These are phyloP conservation scores for Drosophila kepulauana DNA, from an alignment of 1,140 invertebrate species.

Conservation along the genomic window DNA sequence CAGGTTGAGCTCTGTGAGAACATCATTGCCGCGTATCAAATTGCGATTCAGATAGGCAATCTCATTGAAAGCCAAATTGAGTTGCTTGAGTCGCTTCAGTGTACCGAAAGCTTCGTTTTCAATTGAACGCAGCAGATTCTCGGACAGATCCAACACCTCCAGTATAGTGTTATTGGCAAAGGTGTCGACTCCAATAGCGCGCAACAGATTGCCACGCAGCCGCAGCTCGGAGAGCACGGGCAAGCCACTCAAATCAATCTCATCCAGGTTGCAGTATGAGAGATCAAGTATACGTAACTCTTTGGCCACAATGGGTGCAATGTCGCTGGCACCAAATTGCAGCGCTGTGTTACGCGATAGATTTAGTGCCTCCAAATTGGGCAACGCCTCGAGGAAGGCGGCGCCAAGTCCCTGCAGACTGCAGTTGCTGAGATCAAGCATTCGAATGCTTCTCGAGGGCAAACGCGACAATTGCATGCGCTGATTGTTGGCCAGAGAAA, in stretches of 20 bases:
- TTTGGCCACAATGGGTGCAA: constrained; percentile 85
- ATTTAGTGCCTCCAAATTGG: constrained; percentile 85
- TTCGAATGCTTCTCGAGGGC: constrained; percentile 86
- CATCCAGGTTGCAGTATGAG: constrained; percentile 88
- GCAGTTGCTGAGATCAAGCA: constrained; percentile 87
- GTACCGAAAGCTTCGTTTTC: constrained; percentile 86
- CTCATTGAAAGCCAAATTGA: constrained; percentile 89
- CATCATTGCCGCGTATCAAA: constrained; percentile 86
- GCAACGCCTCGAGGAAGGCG: constrained; percentile 85
- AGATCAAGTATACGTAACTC: constrained; percentile 87
- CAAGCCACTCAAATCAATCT: constrained; percentile 87
- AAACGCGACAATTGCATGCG: constrained; percentile 85
- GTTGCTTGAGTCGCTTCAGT: constrained; percentile 86
- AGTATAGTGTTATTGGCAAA: constrained; percentile 88
- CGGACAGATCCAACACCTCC: constrained; percentile 88
- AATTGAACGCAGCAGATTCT: constrained; percentile 87
- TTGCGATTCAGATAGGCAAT: constrained; percentile 87
- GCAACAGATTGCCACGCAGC: constrained; percentile 88
- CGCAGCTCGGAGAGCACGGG: constrained; percentile 87
- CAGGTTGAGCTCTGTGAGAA: constrained; percentile 87
- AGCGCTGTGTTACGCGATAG: constrained; percentile 87
- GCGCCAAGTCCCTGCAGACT: constrained; percentile 85
- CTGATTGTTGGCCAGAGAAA: constrained; percentile 86
- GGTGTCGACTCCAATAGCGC: constrained; percentile 86
- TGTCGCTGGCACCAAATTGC: constrained; percentile 74